These are phyloP conservation scores for Seira ritae DNA, from an alignment of 2,888 invertebrate genomes.

Conservation along the genomic window DNA sequence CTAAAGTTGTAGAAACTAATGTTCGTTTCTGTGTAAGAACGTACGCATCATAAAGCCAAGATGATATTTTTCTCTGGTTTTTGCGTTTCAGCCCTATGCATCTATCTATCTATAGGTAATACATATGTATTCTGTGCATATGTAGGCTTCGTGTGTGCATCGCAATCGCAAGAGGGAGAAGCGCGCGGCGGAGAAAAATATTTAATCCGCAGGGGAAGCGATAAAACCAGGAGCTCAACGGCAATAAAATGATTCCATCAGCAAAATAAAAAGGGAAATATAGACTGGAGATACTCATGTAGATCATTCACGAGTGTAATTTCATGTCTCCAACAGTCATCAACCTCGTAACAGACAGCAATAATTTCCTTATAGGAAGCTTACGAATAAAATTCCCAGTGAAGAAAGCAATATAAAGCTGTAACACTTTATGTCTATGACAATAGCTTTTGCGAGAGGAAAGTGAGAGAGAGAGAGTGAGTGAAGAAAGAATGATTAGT, in stretches of 20 bases:
- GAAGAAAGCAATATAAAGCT: too few species aligned
- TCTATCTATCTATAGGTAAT: not conserved
- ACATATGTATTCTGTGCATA: conserved; percentile 23
- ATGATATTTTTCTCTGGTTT: not conserved
- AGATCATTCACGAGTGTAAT: conserved; percentile 57
- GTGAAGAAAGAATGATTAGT: too few species aligned
- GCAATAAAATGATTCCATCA: conserved; percentile 63
- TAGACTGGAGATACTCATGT: conserved; percentile 37
- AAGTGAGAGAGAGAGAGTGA: too few species aligned
- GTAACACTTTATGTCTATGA: too few species aligned
- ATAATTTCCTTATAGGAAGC: conserved; percentile 46
- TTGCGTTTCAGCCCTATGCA: too few species aligned
- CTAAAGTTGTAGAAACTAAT: too few species aligned
- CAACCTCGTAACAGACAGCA: conserved; percentile 55
- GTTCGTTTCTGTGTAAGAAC: too few species aligned
- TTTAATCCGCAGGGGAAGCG: conserved; percentile 64
- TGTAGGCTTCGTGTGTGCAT: too few species aligned
- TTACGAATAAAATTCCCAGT: too few species aligned
- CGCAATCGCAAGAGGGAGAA: too few species aligned
- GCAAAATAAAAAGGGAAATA: conserved; percentile 52
- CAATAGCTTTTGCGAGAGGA: too few species aligned
- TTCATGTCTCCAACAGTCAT: conserved; percentile 59
- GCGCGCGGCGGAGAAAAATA: conserved; percentile 53
- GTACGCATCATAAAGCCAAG: conserved; percentile 26
- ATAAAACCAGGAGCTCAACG: conserved; percentile 57